Base-by-base conservation (phyloP, 1,140 invertebrate species). In the roundworm (Caenorhabditis elegans) region DNA sequence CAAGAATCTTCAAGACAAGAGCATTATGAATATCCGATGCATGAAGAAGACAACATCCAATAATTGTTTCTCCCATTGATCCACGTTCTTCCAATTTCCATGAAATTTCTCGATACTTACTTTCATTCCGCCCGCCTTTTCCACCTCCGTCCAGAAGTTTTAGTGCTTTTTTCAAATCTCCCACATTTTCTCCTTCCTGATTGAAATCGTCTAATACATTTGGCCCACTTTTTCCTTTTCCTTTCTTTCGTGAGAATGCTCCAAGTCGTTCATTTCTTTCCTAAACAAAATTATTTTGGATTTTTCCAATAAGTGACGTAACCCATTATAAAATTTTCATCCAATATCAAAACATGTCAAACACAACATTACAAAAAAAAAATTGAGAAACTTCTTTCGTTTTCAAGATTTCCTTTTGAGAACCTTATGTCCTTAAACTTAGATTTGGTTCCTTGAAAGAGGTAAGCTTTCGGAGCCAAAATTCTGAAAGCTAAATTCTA, bases 11-110 rank as follows among this genome's bases (percentile, higher is more conserved):
- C 90, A 97, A 97, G 0, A 95, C 96, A 22, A 99, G 91, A 90
- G 97, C 95, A 8, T 94, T 94, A 88, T 98, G 95, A 51, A 97
- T 91, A 0, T 95, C 94, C 0, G 95, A 95, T 0, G 95, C 94
- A 85, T 96, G 95, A 4, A 98, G 90, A 65, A 98, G 92, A 90
- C 97, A 98, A 8, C 98, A 91, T 91, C 98, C 97, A 8, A 98
- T 91, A 80, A 96, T 94, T 0, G 95, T 95, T 91, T 98, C 97
- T 0, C 97, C 96, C 0, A 98, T 96, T 2, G 95, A 95, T n/a
- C 87, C 87, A 83, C 96, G 92, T 89, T 97, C 93, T 90, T 94
- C 94, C 24, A 98, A 88, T 90, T 94, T 94, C 96, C 96, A 98
- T 89, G 95, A 97, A 17, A 96, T 93, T 83, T 95, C 93, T 80